Evolutionary conservation across 2,113 vertebrate genomes (phyloP), one percentile per base, ranked within the genome.

Genomic region (Riparia riparia): DNA sequence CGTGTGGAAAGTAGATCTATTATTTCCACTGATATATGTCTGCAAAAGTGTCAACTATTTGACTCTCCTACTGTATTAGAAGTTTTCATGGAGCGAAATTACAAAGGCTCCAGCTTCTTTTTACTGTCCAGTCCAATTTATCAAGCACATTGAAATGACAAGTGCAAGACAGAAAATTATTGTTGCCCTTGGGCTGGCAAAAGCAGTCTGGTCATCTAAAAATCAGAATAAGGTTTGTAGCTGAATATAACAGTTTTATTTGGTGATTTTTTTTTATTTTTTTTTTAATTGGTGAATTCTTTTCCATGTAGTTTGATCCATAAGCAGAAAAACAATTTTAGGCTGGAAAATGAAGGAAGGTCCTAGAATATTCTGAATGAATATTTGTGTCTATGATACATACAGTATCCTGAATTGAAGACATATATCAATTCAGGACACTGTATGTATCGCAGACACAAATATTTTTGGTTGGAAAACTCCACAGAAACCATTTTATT

Each of bases 81-180:
- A 94, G 64, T 69, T 88, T 49, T 57, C 54, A 41, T 8, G 17
- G 50, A 71, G 45, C 20, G 29, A 53, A 0, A 66, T 65, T 93
- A 9, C 34, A 63, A 71, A 87, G 69, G 5, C 31, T 83, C 3
- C 8, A 39, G 22, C 78, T 88, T 86, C 69, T 80, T 93, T 7
- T 81, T 95, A 68, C 64, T 72, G 63, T 71, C 71, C 68, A 81
- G 26, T 81, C 37, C 53, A 86, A 88, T 96, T 96, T 90, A 69
- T 90, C 84, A 83, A 69, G 42, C 53, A 56, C 28, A 18, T n/a
- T 63, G 44, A 90, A 95, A 56, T 91, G 70, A 92, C 70, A 92
- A 77, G 22, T 1, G 3, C 19, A 44, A 85, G 68, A 81, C 42
- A 79, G 11, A 88, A 82, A 84, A 37, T 60, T 77, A 18, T 70